A percentile compares a stretch with the other conserved stretches of the same genome.
Conservation (phyloP, 2,113 vertebrate species). For the Eretmochelys imbricata region DNA sequence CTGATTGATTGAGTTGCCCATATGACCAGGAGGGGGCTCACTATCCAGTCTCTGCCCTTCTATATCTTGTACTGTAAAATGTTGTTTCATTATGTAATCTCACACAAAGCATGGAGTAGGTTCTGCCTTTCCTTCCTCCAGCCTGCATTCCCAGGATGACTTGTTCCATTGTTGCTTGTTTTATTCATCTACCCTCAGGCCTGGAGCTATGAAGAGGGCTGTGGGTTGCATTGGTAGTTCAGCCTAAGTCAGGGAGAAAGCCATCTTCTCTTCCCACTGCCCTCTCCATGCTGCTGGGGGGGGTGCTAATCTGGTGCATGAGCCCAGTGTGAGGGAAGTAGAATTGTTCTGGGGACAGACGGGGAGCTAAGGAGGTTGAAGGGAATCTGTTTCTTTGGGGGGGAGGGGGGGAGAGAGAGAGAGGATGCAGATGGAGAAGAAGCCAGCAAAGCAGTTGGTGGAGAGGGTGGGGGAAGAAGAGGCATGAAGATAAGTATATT, state of each 20-base stretch:
- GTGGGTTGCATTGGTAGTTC: background rate
- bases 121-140: background rate
- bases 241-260: too few species aligned
- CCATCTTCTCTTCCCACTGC: too few species aligned
- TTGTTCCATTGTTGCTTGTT: background rate
- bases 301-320: background rate
- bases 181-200: background rate
- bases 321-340: background rate
- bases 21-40: background rate
- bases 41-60: background rate
- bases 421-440: background rate
- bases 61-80: background rate
- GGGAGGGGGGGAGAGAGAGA: background rate
- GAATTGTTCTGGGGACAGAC: rapidly evolving
- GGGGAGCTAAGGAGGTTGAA: background rate
- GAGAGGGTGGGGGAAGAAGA: background rate
- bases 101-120: too few species aligned
- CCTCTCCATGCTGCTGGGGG: too few species aligned
- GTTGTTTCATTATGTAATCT: background rate
- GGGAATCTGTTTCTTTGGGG: background rate
- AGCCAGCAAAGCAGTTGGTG: background rate
- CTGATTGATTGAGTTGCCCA: background rate
- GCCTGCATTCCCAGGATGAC: background rate
- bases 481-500: rapidly evolving
- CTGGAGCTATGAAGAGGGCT: background rate